These are phyloP conservation scores for Ictalurus punctatus DNA, from an alignment of 2,113 vertebrate genomes.

Conservation along the genomic window DNA sequence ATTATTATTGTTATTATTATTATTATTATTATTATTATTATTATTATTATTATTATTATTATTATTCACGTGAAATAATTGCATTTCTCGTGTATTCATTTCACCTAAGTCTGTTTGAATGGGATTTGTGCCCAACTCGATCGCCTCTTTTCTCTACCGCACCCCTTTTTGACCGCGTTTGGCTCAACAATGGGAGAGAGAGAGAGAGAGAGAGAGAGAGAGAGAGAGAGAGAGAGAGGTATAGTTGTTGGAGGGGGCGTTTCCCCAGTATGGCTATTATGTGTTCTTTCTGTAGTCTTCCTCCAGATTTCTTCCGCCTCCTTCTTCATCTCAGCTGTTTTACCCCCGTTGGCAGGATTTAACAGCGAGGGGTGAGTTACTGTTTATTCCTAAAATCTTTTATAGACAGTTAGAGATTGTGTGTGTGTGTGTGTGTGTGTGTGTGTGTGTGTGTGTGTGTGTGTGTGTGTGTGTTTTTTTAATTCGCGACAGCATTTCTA, in stretches of 20 bases:
- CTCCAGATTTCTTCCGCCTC: conserved; percentile 56
- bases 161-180: conserved; percentile 74
- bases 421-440: not conserved
- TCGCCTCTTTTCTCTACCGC: conserved; percentile 64
- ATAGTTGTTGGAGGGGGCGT: conserved; percentile 68
- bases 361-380: conserved; percentile 68
- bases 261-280: conserved; percentile 68
- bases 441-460: not conserved
- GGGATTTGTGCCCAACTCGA: conserved; percentile 54
- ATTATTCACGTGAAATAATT: not conserved
- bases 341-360: conserved; percentile 63
- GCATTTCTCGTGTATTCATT: not conserved
- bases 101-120: conserved; percentile 19
- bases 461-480: not conserved
- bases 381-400: conserved; percentile 21
- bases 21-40: not conserved
- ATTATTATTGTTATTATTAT: not conserved
- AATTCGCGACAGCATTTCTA: not conserved
- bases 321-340: conserved; percentile 50
- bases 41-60: not conserved
- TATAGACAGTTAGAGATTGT: conserved; percentile 6
- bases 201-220: conserved; percentile 29
- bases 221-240: conserved; percentile 49
- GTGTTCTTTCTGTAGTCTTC: conserved; percentile 59
- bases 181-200: conserved; percentile 70